A percentile compares a stretch with the other conserved stretches of the same genome.
These are phyloP conservation scores for Agraylea sexmaculata DNA, from an alignment of 1,140 invertebrate genomes.

Conservation along the genomic window DNA sequence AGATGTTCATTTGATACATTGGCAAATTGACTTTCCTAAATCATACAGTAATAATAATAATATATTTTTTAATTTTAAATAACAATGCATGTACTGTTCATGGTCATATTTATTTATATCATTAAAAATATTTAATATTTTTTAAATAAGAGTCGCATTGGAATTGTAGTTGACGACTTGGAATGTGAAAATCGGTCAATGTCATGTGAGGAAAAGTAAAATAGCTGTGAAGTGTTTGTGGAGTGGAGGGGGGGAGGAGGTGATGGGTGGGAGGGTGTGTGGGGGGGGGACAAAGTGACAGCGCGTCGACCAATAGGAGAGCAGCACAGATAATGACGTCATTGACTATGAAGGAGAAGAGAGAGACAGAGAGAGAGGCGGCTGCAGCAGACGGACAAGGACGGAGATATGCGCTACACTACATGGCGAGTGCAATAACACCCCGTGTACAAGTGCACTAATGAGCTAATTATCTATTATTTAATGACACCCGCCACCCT, in stretches of 20 bases:
- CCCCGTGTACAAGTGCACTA: not conserved
- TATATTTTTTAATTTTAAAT: too few species aligned
- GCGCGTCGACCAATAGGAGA: not conserved
- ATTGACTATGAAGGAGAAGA: too few species aligned
- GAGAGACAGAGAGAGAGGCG: not conserved
- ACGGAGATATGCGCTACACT: too few species aligned
- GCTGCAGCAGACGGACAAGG: too few species aligned
- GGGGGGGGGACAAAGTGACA: not conserved
- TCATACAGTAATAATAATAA: not conserved
- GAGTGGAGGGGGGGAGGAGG: too few species aligned
- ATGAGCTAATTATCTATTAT: constrained; percentile 9
- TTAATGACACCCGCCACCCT: not conserved
- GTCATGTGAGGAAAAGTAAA: too few species aligned
- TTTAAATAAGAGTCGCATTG: not conserved
- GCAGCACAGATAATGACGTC: too few species aligned
- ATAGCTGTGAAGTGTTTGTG: too few species aligned
- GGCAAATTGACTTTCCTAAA: constrained; percentile 16
- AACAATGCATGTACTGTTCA: constrained; percentile 4
- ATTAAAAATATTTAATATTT: not conserved
- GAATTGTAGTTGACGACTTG: too few species aligned
- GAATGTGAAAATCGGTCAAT: too few species aligned
- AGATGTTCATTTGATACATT: constrained; percentile 14
- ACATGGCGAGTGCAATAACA: too few species aligned
- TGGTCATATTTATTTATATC: not conserved
- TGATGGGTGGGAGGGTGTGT: too few species aligned